Conservation (phyloP, 2,113 vertebrate genomes). For the Cololabis saira region DNA sequence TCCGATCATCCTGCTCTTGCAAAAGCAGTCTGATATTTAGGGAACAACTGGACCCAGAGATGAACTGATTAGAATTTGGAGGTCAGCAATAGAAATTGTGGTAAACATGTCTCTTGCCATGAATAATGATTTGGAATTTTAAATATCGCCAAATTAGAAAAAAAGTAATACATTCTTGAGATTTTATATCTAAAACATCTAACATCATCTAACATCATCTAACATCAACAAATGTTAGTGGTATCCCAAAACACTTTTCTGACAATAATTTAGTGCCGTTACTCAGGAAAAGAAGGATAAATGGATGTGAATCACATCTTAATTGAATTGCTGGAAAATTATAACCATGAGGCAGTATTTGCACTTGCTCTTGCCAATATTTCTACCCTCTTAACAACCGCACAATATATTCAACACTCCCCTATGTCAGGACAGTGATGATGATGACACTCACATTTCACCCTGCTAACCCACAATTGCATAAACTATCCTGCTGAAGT, state of each 20-base stretch:
- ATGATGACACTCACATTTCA: constrained; percentile 28
- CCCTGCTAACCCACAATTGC: constrained; percentile 27
- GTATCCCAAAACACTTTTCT: too few species aligned
- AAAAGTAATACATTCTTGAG: too few species aligned
- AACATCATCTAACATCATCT: too few species aligned
- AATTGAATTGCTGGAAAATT: not conserved
- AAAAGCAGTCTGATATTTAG: not conserved
- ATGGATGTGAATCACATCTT: not conserved
- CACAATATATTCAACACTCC: constrained; percentile 5
- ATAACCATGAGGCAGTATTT: not conserved
- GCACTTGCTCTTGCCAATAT: not conserved
- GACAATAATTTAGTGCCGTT: too few species aligned
- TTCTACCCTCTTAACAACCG: constrained; percentile 22
- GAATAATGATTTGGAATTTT: too few species aligned
- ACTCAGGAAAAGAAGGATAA: too few species aligned
- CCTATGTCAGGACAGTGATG: not conserved
- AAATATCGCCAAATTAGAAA: too few species aligned
- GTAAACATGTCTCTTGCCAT: too few species aligned
- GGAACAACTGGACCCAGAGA: not conserved
- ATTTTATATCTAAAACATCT: too few species aligned
- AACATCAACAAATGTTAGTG: too few species aligned
- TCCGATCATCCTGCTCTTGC: not conserved
- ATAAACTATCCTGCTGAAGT: constrained; percentile 11
- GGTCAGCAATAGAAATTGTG: not conserved
- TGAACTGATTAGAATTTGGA: not conserved